These are phyloP conservation scores for Sardinella longiceps DNA, from an alignment of 2,797 vertebrate species.

Conservation along the genomic window DNA sequence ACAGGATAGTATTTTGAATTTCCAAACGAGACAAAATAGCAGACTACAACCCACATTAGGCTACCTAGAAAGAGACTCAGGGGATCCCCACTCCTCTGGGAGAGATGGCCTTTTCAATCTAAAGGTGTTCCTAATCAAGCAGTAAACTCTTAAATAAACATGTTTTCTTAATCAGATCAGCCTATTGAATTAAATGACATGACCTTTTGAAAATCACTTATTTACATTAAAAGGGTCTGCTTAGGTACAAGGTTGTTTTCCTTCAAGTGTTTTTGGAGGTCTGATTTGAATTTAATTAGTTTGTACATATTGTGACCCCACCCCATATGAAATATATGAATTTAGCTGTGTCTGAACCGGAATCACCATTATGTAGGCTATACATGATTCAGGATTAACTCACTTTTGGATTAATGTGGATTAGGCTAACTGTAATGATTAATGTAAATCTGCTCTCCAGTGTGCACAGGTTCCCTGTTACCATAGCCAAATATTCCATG, in stretches of 20 bases:
- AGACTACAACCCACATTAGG: background rate
- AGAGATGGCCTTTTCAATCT: too few relatives aligned
- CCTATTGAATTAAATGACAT: background rate
- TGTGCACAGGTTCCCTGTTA: too few relatives aligned
- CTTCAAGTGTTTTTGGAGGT: background rate
- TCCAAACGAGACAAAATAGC: background rate
- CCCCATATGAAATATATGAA: background rate
- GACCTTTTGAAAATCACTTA: background rate
- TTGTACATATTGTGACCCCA: background rate
- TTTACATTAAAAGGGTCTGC: too few relatives aligned
- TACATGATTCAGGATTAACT: background rate
- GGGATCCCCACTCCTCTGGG: background rate
- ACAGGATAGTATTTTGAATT: background rate
- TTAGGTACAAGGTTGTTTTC: background rate
- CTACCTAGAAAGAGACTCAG: background rate
- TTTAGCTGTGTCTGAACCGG: background rate
- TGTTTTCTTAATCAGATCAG: background rate
- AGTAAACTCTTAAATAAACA: background rate
- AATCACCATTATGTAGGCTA: background rate
- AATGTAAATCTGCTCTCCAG: too few relatives aligned
- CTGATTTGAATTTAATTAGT: background rate
- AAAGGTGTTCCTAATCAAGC: too few relatives aligned
- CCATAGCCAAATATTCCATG: too few relatives aligned
- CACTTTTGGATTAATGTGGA: background rate
- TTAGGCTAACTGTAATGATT: background rate